Evolutionary conservation across 2,888 invertebrate species (phyloP), one percentile per base, ranked within the genome.

Genomic region (Pemphredon lugubris): DNA sequence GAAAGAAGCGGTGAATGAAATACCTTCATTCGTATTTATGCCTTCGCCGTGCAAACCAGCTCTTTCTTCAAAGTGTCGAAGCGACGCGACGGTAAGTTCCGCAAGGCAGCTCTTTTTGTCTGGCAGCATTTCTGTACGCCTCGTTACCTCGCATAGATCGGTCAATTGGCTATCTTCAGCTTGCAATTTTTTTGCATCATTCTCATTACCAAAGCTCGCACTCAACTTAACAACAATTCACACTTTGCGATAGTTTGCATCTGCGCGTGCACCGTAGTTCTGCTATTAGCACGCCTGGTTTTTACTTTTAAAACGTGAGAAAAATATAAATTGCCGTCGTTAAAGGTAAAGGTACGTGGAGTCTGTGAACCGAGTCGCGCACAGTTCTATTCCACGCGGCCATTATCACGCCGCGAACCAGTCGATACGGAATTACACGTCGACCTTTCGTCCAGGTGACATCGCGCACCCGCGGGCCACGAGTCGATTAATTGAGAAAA

Each of bases 401-500:
- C n/a, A n/a, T n/a, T n/a, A n/a, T n/a, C n/a, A n/a, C n/a, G n/a
- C n/a, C n/a, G n/a, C n/a, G n/a, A n/a, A n/a, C n/a, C n/a, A 50
- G 64, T 70, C 64, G 70, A 70, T 42, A 34, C 39, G 42, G 51
- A 11, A 30, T 13, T 14, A 30, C 18, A 30, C 30, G 14, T 20
- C 71, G 71, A 72, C 71, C 72, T 73, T 71, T 72, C 40, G 72
- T 50, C 72, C 63, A 55, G 55, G 44, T 61, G 68, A 63, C 73
- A 57, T 50, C 48, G 2, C 37, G 20, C 11, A 20, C 47, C 58
- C 45, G 14, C 57, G 16, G 55, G 67, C 30, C 37, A 61, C 53
- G 63, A 65, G 37, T 65, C 60, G 74, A 68, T 78, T 82, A 81
- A 80, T 76, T 79, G 75, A 71, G 82, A 77, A 81, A 83, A 83